phyloP scores from a whole-genome alignment of 1,140 invertebrate genomes.

The Heliconius eleuchia region DNA sequence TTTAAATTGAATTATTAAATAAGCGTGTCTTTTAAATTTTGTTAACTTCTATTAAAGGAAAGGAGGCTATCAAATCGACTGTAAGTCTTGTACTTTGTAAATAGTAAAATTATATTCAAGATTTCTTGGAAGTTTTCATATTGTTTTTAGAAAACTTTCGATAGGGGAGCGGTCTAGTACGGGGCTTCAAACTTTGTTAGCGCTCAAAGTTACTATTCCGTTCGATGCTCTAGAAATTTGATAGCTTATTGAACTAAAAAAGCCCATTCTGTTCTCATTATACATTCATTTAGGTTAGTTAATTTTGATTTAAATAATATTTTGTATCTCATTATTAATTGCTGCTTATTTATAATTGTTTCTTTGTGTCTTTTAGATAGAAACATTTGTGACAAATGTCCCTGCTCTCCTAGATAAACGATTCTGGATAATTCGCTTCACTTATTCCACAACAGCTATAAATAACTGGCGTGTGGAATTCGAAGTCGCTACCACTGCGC shows the following conservation, averaged over 20 bases:
- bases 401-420: neutral
- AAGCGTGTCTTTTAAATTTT: neutral
- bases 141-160: slow-evolving; percentile 14
- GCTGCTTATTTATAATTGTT: neutral
- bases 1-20: neutral
- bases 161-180: slow-evolving; percentile 36
- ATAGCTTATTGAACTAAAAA: slow-evolving; percentile 41
- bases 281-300: slow-evolving; percentile 28
- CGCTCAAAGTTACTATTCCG: slow-evolving; percentile 34
- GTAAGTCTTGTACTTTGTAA: neutral
- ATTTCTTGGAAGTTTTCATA: neutral
- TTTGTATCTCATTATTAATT: neutral
- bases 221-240: slow-evolving; percentile 43
- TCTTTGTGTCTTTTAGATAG: neutral
- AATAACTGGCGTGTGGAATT: neutral
- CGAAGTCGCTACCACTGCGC: neutral
- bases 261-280: slow-evolving; percentile 27
- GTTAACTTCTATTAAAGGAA: too few relatives aligned
- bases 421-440: neutral
- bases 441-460: neutral
- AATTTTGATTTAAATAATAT: neutral
- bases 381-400: neutral
- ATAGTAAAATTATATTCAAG: neutral
- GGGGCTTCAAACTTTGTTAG: slow-evolving; percentile 39
- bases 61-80: too few relatives aligned